A percentile compares a stretch with the other conserved stretches of the same genome.
phyloP scores from a whole-genome alignment of 2,888 invertebrate genomes.

The Ornithoptera alexandrae region DNA sequence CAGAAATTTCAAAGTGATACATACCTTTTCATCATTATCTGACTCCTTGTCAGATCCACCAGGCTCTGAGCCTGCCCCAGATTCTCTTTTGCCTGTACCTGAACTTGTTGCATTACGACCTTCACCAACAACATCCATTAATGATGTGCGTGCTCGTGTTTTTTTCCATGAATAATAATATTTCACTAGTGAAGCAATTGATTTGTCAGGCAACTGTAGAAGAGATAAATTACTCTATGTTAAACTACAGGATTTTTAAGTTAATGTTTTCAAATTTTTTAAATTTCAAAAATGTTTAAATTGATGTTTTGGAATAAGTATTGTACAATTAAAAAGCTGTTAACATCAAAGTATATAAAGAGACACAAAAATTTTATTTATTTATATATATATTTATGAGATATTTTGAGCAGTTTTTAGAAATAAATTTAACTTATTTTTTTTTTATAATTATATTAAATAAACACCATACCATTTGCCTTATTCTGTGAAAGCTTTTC shows the following conservation, averaged over 20 bases:
- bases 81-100: constrained; percentile 83
- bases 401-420: not conserved
- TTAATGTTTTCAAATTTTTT: no score
- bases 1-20: constrained; percentile 40
- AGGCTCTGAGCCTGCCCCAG: constrained; percentile 88
- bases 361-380: not conserved
- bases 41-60: constrained; percentile 92
- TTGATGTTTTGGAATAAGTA: no score
- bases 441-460: not conserved
- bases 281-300: no score
- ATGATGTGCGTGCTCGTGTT: constrained; percentile 92
- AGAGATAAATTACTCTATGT: constrained; percentile 22
- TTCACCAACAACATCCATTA: constrained; percentile 93
- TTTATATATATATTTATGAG: no score
- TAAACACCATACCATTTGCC: constrained; percentile 91
- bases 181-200: constrained; percentile 96
- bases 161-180: constrained; percentile 99
- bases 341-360: no score
- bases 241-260: no score
- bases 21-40: constrained; percentile 94
- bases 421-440: not conserved
- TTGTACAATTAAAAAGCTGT: no score
- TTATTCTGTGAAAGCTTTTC: constrained; percentile 97
- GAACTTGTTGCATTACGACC: constrained; percentile 85
- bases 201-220: constrained; percentile 94